These are phyloP conservation scores for Phodopus roborovskii DNA, from an alignment of 2,113 vertebrate species.

Conservation along the genomic window DNA sequence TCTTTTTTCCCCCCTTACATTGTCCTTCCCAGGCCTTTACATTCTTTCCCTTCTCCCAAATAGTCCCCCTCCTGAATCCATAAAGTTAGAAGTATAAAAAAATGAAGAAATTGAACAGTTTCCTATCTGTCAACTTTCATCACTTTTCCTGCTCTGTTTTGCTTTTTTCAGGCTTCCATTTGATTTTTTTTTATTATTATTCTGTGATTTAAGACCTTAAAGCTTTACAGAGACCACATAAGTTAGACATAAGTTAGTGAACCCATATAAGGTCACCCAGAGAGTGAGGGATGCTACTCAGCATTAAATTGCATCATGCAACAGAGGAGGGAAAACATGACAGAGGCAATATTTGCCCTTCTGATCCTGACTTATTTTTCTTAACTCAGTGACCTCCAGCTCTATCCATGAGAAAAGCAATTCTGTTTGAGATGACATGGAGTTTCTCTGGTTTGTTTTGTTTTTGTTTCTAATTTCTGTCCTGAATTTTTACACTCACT, in stretches of 20 bases:
- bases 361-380: background rate
- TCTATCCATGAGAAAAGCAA: background rate
- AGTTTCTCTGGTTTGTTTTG: background rate
- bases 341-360: background rate
- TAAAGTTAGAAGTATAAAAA: conserved; percentile 47
- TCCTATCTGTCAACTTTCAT: conserved; percentile 1
- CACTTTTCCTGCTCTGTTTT: conserved; percentile 1
- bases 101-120: conserved; percentile 12
- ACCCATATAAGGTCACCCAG: background rate
- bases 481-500: conserved; percentile 29
- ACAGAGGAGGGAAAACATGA: background rate
- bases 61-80: background rate
- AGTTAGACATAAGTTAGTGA: background rate
- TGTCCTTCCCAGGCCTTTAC: background rate
- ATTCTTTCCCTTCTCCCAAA: background rate
- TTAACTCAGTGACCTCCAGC: background rate
- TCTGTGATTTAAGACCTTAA: conserved; percentile 45
- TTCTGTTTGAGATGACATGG: background rate
- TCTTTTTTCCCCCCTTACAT: background rate
- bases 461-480: conserved; percentile 11
- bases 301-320: conserved; percentile 47
- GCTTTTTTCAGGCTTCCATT: conserved; percentile 33
- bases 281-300: conserved; percentile 50
- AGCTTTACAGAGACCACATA: background rate
- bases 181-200: conserved; percentile 52